phyloP scores from a whole-genome alignment of 2,888 invertebrate species.

The Leptura quadrifasciata region DNA sequence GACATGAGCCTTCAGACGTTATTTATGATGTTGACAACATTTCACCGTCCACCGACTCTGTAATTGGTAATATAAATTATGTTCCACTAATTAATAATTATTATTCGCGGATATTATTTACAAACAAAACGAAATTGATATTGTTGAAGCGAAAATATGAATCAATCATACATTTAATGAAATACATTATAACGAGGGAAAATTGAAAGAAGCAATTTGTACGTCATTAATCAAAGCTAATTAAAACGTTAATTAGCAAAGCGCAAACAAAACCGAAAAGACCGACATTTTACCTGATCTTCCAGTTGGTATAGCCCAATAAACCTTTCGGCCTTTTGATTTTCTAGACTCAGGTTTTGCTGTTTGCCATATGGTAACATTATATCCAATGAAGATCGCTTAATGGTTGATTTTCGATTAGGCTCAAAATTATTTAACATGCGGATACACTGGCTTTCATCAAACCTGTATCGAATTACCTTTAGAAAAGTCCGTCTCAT shows the following conservation, averaged over 20 bases:
- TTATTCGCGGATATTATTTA: not conserved
- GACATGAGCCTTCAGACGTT: not conserved
- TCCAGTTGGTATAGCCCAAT: constrained; percentile 33
- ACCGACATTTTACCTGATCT: constrained; percentile 47
- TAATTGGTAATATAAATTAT: constrained; percentile 3
- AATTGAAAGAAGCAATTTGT: constrained; percentile 61
- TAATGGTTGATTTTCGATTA: constrained; percentile 50
- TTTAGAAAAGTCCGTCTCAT: constrained; percentile 40
- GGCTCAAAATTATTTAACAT: constrained; percentile 44
- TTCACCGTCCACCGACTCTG: not conserved
- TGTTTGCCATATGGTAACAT: constrained; percentile 57
- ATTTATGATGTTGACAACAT: not conserved
- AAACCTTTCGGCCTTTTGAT: constrained; percentile 26
- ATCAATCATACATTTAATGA: constrained; percentile 25
- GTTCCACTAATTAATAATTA: constrained; percentile 3
- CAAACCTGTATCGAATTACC: constrained; percentile 55
- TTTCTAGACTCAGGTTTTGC: constrained; percentile 25
- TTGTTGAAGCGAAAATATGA: constrained; percentile 17
- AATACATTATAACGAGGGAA: constrained; percentile 41
- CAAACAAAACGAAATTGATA: constrained; percentile 6
- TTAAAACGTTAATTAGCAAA: constrained; percentile 66
- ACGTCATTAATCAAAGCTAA: constrained; percentile 66
- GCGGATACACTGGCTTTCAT: constrained; percentile 48
- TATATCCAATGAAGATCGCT: constrained; percentile 48
- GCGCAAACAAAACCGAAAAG: constrained; percentile 49